Evolutionary conservation across 2,797 vertebrate genomes (phyloP).

Genomic region (Prunella strophiata): DNA sequence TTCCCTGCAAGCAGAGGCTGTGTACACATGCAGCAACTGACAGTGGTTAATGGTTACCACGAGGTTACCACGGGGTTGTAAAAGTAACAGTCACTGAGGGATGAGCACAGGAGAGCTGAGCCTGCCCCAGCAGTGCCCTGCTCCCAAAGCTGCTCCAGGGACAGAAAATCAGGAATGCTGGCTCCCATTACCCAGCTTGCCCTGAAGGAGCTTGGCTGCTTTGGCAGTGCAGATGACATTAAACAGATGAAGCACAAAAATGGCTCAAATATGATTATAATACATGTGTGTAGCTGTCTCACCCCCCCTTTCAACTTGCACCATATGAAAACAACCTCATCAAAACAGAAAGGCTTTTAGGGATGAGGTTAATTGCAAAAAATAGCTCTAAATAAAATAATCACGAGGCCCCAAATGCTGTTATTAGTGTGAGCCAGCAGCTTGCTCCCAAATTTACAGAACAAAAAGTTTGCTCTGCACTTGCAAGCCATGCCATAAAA

Average conservation of each 20-base stretch:
- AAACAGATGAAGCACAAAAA: conserved; percentile 66
- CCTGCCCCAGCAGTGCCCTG: not conserved
- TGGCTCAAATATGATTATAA: conserved; percentile 41
- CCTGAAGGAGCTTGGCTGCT: conserved; percentile 57
- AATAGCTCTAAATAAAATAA: conserved; percentile 30
- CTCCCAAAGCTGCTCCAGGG: not conserved
- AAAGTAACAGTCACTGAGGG: not conserved
- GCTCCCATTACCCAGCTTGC: conserved; percentile 16
- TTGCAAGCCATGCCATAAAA: not conserved
- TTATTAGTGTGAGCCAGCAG: not conserved
- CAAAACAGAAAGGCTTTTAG: conserved; percentile 41
- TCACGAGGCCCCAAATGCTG: not conserved
- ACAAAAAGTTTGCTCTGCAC: not conserved
- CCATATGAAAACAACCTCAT: conserved; percentile 57
- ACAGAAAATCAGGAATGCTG: conserved; percentile 30
- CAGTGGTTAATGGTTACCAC: not conserved
- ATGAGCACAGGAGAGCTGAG: not conserved
- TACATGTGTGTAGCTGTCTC: not conserved
- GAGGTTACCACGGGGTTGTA: not conserved
- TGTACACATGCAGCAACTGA: not conserved
- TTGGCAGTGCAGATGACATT: conserved; percentile 59
- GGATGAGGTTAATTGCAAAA: conserved; percentile 48
- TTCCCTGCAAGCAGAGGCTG: not conserved
- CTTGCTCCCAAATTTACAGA: not conserved
- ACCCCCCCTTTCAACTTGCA: conserved; percentile 18